A percentile compares a stretch with the other conserved stretches of the same genome.
Evolutionary conservation across 2,113 vertebrate genomes (phyloP).

Genomic region (Ptyas mucosa): DNA sequence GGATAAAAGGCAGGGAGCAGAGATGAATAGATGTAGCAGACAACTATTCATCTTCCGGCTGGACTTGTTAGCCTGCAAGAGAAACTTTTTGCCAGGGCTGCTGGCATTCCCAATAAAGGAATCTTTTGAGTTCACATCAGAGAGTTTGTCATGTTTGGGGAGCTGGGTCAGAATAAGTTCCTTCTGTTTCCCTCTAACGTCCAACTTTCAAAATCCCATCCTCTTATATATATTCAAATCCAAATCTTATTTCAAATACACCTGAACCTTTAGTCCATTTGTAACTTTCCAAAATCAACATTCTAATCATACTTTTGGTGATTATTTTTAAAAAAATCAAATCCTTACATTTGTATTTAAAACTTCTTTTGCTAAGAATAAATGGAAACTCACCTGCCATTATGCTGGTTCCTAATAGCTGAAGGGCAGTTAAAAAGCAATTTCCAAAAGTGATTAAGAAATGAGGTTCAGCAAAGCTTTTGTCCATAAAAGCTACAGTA

Average conservation of each 20-base stretch:
- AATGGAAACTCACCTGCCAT: not conserved
- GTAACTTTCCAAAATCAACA: not conserved
- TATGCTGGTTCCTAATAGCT: not conserved
- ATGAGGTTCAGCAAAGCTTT: not conserved
- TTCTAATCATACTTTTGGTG: not conserved
- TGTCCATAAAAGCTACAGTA: not conserved
- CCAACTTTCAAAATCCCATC: not conserved
- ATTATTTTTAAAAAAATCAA: not conserved
- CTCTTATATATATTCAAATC: not conserved
- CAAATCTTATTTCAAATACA: not conserved
- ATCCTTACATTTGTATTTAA: not conserved
- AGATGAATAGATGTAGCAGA: too few relatives aligned
- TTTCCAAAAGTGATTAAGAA: not conserved
- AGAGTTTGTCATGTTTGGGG: too few relatives aligned
- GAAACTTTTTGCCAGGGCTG: too few relatives aligned
- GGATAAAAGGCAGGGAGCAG: too few relatives aligned
- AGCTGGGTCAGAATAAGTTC: too few relatives aligned
- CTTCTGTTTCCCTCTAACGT: not conserved
- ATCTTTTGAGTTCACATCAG: too few relatives aligned
- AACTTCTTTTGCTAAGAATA: not conserved
- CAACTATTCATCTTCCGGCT: too few relatives aligned
- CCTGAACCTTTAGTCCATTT: not conserved
- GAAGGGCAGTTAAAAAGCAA: not conserved
- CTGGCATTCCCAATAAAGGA: too few relatives aligned
- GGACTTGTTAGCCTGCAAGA: too few relatives aligned